A percentile compares a stretch with the other conserved stretches of the same genome.
Evolutionary conservation across 2,113 vertebrate genomes (phyloP).

Genomic region (Labeo catla): DNA sequence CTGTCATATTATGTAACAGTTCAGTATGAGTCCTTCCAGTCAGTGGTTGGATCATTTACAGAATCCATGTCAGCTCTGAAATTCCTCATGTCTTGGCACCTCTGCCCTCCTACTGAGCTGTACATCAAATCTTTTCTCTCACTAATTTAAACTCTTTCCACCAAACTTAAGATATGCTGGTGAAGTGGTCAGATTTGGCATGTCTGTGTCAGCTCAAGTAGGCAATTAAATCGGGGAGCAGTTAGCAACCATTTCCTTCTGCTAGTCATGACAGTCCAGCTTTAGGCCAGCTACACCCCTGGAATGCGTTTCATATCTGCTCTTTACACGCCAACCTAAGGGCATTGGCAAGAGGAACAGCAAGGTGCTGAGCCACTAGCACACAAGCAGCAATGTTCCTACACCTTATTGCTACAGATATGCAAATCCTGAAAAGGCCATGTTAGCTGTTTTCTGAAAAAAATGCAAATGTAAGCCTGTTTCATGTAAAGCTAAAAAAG

Average conservation of each 20-base stretch:
- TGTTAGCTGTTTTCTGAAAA: neutral
- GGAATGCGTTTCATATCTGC: neutral
- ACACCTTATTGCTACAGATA: neutral
- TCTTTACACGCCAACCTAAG: neutral
- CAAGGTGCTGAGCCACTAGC: neutral
- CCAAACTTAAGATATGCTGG: neutral
- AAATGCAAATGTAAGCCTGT: neutral
- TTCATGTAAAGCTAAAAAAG: neutral
- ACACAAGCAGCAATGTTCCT: neutral
- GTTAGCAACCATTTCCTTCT: neutral
- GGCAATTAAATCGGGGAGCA: neutral
- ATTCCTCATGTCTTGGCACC: neutral
- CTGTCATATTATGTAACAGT: neutral
- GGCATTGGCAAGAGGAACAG: neutral
- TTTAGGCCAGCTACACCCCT: slow-evolving; percentile 3
- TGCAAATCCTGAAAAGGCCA: neutral
- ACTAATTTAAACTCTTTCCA: neutral
- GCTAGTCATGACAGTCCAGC: neutral
- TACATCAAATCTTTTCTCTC: slow-evolving; percentile 5
- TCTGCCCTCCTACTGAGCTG: neutral
- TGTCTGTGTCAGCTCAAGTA: neutral
- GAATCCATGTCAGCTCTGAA: neutral
- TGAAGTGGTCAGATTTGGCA: slow-evolving; percentile 9
- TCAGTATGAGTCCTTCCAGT: neutral
- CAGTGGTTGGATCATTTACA: neutral